Evolutionary conservation across 2,797 vertebrate species (phyloP), one percentile per base, ranked within the genome.

Genomic region (Antennarius maculatus): DNA sequence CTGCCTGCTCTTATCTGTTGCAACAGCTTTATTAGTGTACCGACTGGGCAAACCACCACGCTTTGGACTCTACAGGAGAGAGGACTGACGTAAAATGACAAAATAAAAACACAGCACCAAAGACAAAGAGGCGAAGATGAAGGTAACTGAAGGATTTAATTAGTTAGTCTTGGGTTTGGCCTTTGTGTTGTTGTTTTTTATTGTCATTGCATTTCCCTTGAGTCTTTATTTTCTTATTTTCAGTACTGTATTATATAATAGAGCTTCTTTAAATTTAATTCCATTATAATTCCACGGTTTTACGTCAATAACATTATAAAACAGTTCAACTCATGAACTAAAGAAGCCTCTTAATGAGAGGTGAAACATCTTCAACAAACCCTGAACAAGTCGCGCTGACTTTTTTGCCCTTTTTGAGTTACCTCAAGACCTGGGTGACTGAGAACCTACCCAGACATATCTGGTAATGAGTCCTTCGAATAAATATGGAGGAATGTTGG

Each of bases 1-100:
- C 29, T 42, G 34, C 39, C 53, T 54, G 51, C 43, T 74, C 54
- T 17, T 52, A 51, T 17, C 28, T 34, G 54, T 52, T 66, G 56
- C 61, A 57, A 71, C 61, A 69, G 69, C 10, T 15, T 62, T 41
- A 47, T 74, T 42, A 43, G 23, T 7, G 41, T 31, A 52, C 28
- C 23, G 46, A 53, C 61, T 46, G 50, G 54, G 61, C 41, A 56
- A 69, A 60, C 29, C 52, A 45, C 5, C 47, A 28, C 49, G 18
- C 23, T 28, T 51, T 52, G 52, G 42, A 63, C 42, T 49, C 59
- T 17, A 46, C 45, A 56, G 52, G 28, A 58, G 47, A 41, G 18
- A 62, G 31, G 49, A 61, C 31, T 17, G 47, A 39, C 49, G 43
- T 31, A n/a, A 37, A 65, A 10, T 46, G 34, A 31, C 51, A 52